Conservation (phyloP, 2,797 vertebrate species). For the Sebastes variabilis region DNA sequence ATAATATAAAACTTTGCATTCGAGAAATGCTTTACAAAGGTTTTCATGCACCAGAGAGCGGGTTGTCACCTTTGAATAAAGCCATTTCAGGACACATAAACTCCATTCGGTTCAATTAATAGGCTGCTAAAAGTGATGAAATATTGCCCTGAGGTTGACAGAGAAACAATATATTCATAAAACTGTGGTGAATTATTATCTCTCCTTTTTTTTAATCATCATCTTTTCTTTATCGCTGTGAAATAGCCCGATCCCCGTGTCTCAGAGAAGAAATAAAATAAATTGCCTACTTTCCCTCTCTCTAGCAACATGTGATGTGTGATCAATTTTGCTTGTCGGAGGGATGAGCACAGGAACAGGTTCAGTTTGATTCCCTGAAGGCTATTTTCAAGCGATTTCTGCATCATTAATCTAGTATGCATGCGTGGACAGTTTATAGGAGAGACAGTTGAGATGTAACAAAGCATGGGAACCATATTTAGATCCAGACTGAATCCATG, state of each 20-base stretch:
- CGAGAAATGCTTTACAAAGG: background rate
- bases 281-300: constrained; percentile 34
- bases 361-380: background rate
- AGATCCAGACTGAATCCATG: constrained; percentile 4
- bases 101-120: constrained; percentile 19
- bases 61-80: constrained; percentile 15
- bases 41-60: background rate
- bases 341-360: background rate
- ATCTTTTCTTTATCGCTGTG: constrained; percentile 43
- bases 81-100: constrained; percentile 21
- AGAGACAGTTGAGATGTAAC: background rate
- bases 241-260: constrained; percentile 37
- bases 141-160: constrained; percentile 40
- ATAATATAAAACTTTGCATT: background rate
- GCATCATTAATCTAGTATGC: constrained; percentile 12
- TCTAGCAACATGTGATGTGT: constrained; percentile 4
- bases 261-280: constrained; percentile 19
- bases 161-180: constrained; percentile 64
- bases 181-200: constrained; percentile 55
- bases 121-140: constrained; percentile 41
- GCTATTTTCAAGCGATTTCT: constrained; percentile 16
- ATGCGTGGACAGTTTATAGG: background rate
- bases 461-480: constrained; percentile 9
- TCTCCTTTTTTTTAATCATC: constrained; percentile 42
- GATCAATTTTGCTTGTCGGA: constrained; percentile 38